Base-by-base conservation (phyloP, 2,888 invertebrate species). In the Sphaerophoria taeniata region DNA sequence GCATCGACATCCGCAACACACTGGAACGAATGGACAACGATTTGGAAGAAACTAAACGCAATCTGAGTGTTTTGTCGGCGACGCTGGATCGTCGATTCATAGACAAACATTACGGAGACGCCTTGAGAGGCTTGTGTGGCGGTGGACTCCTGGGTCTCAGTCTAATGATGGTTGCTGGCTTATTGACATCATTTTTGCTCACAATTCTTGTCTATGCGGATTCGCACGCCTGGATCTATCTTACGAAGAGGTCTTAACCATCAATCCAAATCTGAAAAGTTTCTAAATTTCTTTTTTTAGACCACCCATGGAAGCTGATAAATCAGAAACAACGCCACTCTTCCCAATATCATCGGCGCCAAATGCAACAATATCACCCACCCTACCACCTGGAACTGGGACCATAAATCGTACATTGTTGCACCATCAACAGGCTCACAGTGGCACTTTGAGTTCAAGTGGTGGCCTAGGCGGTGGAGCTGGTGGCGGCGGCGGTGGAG, bases 171-270 rank as follows among this genome's bases (percentile, higher is more conserved):
- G 93, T 96, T 71, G 97, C 98, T n/a, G 96, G 97, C 24, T 93
- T 97, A 43, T 94, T 96, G 36, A 96, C 98, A 69, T 98, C 98
- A 33, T 94, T 98, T 88, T 94, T 98, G 88, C 96, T 98, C 92
- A 98, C 98, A 0, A 95, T 98, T 72, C 95, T 98, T 55, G 98
- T 98, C 65, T 97, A 98, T 93, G 96, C 98, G 76, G 98, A 98
- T 91, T 98, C 98, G 6, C 98, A 98, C 91, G 98, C 98, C 36
- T 98, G 98, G 98, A 98, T 98, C 90, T 98, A 98, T 91, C 96
- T 98, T 88, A 95, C 96, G 90, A 97, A 97, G 91, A 96, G 96
- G 98, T 98, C 92, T 87, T 74, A n/a, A 24, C 24, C 39, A 5
- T 7, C 39, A 49, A 24, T 45, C n/a, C 24, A 47, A 45, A 51